phyloP scores from a whole-genome alignment of 2,797 vertebrate genomes.

The Hapalemur alaotrensis region DNA sequence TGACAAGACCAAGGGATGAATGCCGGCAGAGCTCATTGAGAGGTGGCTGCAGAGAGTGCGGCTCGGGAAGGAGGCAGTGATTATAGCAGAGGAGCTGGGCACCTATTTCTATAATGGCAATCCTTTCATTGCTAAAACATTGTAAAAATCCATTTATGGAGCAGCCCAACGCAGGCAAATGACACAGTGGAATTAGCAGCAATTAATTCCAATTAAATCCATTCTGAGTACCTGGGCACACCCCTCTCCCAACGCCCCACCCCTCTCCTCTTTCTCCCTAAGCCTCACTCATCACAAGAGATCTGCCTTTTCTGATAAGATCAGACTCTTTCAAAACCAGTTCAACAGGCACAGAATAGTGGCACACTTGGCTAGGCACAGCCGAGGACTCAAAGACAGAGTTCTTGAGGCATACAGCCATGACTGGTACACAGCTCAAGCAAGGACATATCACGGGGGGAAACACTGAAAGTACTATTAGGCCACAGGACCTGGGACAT shows the following conservation, averaged over 20 bases:
- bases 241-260: background rate
- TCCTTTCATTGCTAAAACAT: constrained; percentile 37
- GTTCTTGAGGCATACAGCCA: rapidly evolving
- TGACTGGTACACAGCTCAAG: rapidly evolving
- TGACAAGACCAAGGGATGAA: background rate
- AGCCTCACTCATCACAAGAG: background rate
- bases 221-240: background rate
- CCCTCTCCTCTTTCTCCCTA: background rate
- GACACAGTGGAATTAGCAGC: constrained; percentile 37
- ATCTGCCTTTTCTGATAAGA: background rate
- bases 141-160: constrained; percentile 15
- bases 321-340: background rate
- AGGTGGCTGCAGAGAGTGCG: background rate
- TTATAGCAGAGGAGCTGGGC: background rate
- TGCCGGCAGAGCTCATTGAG: background rate
- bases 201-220: constrained; percentile 57
- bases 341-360: background rate
- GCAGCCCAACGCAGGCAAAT: background rate
- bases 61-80: background rate
- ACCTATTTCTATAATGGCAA: constrained; percentile 11
- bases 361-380: background rate
- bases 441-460: background rate
- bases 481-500: background rate
- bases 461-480: background rate
- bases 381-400: background rate